Base-by-base conservation (phyloP, 2,888 invertebrate species). In the Noctua fimbriata region DNA sequence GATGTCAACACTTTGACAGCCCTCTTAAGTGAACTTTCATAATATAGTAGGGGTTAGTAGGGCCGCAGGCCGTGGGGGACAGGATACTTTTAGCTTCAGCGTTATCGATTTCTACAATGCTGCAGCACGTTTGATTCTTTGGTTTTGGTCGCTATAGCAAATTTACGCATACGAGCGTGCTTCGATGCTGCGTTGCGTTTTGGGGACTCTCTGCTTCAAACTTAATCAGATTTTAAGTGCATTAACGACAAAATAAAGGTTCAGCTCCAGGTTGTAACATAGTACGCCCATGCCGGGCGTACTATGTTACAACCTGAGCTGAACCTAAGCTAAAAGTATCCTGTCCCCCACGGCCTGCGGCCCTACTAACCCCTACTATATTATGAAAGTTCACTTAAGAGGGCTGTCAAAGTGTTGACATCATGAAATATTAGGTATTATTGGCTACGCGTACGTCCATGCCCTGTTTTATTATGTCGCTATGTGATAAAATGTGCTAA, bases 401-500 rank as follows among this genome's bases (percentile, higher is more conserved):
- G n/a, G n/a, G n/a, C n/a, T n/a, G n/a, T n/a, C n/a, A n/a, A n/a
- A n/a, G n/a, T n/a, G n/a, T n/a, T n/a, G n/a, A n/a, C n/a, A n/a
- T n/a, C n/a, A n/a, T n/a, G n/a, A n/a, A n/a, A n/a, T n/a, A n/a
- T n/a, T n/a, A n/a, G n/a, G n/a, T n/a, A n/a, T n/a, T n/a, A n/a
- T n/a, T n/a, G n/a, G n/a, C n/a, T n/a, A n/a, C n/a, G n/a, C n/a
- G 32, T 32, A 47, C 4, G 4, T 12, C 7, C 55, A 60, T 16
- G 28, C 28, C 60, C n/a, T n/a, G 32, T 73, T 70, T 14, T 70
- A 71, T 49, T 36, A 36, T 49, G 47, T 71, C 49, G 32, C 14
- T n/a, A n/a, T n/a, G n/a, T n/a, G n/a, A n/a, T 70, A 14, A 49
- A 49, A 71, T 47, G 4, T 73, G 32, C 12, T 12, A 32, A 24